phyloP scores from a whole-genome alignment of 1,140 invertebrate genomes.

The Bombus sylvicola region DNA sequence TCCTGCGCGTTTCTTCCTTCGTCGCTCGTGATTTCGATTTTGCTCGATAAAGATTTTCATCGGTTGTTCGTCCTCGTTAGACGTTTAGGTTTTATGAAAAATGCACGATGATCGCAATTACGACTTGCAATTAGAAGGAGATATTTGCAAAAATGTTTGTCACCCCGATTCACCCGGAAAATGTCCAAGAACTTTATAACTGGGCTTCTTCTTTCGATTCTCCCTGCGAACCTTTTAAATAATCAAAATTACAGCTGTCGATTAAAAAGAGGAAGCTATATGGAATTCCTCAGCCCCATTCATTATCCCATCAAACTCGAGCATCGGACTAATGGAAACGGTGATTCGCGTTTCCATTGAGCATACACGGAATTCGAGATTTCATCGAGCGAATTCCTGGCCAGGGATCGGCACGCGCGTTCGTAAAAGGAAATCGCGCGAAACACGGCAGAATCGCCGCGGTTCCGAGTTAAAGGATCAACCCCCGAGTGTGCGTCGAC shows the following conservation, averaged over 20 bases:
- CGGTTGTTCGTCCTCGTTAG: too few species aligned
- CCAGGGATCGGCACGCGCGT: background rate
- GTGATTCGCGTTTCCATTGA: background rate
- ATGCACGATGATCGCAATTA: too few species aligned
- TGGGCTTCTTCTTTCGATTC: too few species aligned
- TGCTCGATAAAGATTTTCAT: background rate
- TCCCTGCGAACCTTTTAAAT: too few species aligned
- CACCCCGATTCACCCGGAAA: too few species aligned
- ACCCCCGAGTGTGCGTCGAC: background rate
- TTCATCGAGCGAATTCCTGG: background rate
- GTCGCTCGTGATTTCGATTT: background rate
- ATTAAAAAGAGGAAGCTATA: background rate
- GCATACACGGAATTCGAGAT: background rate
- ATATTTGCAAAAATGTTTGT: too few species aligned
- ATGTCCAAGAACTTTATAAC: too few species aligned
- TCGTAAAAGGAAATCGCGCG: slow-evolving; percentile 13
- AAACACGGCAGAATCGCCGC: background rate
- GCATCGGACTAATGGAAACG: background rate
- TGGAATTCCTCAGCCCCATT: background rate
- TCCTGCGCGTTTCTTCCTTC: background rate
- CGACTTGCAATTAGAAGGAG: too few species aligned
- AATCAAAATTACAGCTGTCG: background rate
- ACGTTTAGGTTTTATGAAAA: too few species aligned
- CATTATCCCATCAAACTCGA: background rate
- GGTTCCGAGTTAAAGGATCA: background rate